A percentile compares a stretch with the other conserved stretches of the same genome.
Conservation (phyloP, 2,888 invertebrate genomes). For the Dilophus febrilis region DNA sequence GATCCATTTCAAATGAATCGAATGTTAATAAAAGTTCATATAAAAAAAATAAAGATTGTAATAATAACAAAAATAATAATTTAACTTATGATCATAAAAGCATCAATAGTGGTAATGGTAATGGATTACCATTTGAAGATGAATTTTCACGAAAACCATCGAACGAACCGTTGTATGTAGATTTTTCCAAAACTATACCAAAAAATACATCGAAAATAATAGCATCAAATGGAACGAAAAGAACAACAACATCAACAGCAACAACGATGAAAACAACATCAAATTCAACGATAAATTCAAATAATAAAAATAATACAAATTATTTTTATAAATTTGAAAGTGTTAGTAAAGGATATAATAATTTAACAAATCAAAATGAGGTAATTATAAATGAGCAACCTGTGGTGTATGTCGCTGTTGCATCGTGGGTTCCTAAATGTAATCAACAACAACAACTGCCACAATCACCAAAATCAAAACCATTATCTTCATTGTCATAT, state of each 20-base stretch:
- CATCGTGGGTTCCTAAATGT: constrained; percentile 61
- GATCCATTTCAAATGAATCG: constrained; percentile 1
- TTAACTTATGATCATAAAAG: constrained; percentile 8
- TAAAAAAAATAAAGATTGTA: not conserved
- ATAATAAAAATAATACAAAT: constrained; percentile 7
- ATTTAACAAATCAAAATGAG: constrained; percentile 7
- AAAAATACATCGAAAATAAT: not conserved
- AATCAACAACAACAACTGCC: too few relatives aligned
- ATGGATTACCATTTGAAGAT: constrained; percentile 15
- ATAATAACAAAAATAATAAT: constrained; percentile 6
- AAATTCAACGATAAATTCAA: constrained; percentile 2
- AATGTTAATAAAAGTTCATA: not conserved
- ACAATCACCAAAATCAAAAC: too few relatives aligned
- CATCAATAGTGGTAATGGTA: not conserved
- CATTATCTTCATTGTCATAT: too few relatives aligned
- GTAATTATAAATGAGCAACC: constrained; percentile 25
- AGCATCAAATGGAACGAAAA: not conserved
- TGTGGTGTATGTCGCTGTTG: constrained; percentile 51
- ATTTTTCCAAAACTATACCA: constrained; percentile 26
- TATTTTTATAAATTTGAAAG: constrained; percentile 14
- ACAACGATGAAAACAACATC: not conserved
- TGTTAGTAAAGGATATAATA: constrained; percentile 5
- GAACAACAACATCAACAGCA: not conserved
- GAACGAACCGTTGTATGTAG: constrained; percentile 29
- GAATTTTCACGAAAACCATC: constrained; percentile 29